Percentiles rank a stretch among this genome's conserved stretches.
These are phyloP conservation scores for Ornithorhynchus anatinus DNA, from an alignment of 2,113 vertebrate species.

Conservation along the genomic window DNA sequence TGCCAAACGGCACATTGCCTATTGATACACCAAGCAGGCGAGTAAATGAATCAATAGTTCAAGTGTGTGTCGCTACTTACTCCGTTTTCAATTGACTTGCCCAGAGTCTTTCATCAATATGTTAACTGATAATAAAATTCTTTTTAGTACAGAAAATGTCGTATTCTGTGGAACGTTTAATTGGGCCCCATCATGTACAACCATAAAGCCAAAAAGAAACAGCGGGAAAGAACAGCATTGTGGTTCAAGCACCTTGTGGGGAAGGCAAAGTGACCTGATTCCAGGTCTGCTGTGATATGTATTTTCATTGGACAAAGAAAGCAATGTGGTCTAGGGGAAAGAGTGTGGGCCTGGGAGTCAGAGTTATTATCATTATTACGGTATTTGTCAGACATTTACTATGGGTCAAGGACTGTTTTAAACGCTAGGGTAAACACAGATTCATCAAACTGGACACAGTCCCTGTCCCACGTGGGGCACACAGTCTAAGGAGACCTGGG, in stretches of 20 bases:
- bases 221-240: background rate
- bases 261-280: constrained; percentile 5
- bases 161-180: constrained; percentile 1
- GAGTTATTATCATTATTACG: too few relatives aligned
- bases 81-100: constrained; percentile 21
- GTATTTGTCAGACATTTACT: too few relatives aligned
- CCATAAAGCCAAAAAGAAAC: constrained; percentile 13
- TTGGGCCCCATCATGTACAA: background rate
- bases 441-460: too few relatives aligned
- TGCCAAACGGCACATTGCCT: background rate
- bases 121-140: constrained; percentile 39
- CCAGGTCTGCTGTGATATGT: too few relatives aligned
- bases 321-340: too few relatives aligned
- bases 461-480: too few relatives aligned
- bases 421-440: too few relatives aligned
- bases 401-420: too few relatives aligned
- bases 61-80: constrained; percentile 26
- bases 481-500: too few relatives aligned
- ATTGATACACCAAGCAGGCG: background rate
- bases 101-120: constrained; percentile 2
- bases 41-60: constrained; percentile 4
- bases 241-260: constrained; percentile 17
- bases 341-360: too few relatives aligned
- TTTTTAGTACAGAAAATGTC: constrained; percentile 22
- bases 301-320: too few relatives aligned